Evolutionary conservation across 1,140 invertebrate genomes (phyloP), one percentile per base, ranked within the genome.

Genomic region (Zaprionus africanus): DNA sequence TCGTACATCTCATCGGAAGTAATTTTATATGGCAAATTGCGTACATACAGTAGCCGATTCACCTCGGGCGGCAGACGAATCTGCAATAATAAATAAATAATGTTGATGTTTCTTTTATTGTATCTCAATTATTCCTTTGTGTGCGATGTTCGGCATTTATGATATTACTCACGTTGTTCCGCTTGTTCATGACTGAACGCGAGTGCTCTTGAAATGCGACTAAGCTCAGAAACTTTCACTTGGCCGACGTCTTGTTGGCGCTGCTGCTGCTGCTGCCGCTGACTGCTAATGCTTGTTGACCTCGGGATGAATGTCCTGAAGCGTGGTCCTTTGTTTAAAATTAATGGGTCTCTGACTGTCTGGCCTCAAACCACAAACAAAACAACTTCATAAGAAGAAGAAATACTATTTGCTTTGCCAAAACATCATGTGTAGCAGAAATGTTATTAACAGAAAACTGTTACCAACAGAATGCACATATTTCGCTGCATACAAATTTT

Each of bases 1-100:
- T 99, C 99, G 92, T 99, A 99, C 99, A 99, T 99, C 96, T 99
- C 99, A 94, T 99, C 99, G n/a, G 97, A 97, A 61, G 98, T 99
- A 64, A 99, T 99, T 95, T 99, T 99, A 91, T 99, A 99, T 1
- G 99, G 99, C 57, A 99, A 94, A 94, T 99, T 99, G 87, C 98
- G 95, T 2, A 99, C 96, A 91, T 99, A 99, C 15, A 99, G 93
- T 60, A 99, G 98, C 92, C 99, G 95, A 93, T 99, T 99, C 1
- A 99, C 99, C 95, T 99, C 99, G 65, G 99, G 99, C 43, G 99
- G 99, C 72, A 99, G 94, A 76, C 98, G 95, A 38, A 99, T 98
- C 98, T 99, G 84, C 46, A 90, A 56, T 43, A 46, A 67, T 41
- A 7, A 60, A 69, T 69, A 43, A 56, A 43, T 62, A 56, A 43